Evolutionary conservation across 2,113 vertebrate species (phyloP), one percentile per base, ranked within the genome.

Genomic region (Tupaia tana): DNA sequence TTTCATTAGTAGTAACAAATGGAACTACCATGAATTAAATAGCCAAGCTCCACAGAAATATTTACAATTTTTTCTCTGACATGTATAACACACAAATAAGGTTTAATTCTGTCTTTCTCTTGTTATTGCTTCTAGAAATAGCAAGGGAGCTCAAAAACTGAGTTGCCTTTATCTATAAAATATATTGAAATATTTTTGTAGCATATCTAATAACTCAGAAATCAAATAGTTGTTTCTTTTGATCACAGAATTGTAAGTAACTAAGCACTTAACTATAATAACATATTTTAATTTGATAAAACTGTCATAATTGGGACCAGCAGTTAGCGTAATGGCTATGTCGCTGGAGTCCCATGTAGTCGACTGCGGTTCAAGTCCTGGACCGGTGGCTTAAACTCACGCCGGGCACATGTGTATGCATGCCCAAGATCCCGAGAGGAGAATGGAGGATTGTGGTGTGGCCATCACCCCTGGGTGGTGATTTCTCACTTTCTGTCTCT

Each of bases 151-250:
- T 88, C 67, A 75, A 63, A 94, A 59, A 67, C 25, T 95, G 20
- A 94, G 56, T 43, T 90, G 20, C 70, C 54, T 85, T 88, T 20
- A 31, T 71, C 52, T 78, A 83, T 52, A 95, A 95, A 94, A 25
- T 0, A 96, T 91, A 92, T 73, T 79, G 63, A 90, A 91, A 63
- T 94, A 89, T 94, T 90, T 93, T 95, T n/a, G 77, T 2, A 93
- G 83, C 16, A 80, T 78, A 11, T 75, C 27, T 70, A 86, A 34
- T 88, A 85, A 92, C 59, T 94, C 43, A 90, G 56, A 95, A 95
- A 81, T 6, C 2, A 90, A 61, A 93, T 12, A 73, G 19, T 83
- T 94, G 11, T 81, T 63, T 43, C 6, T 43, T 43, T 43, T 43
- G 43, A 43, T 43, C 43, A 43, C 34, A 92, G 6, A 58, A 70